A percentile compares a stretch with the other conserved stretches of the same genome.
Conservation (phyloP, 2,888 invertebrate genomes). For the Amaurobius ferox region DNA sequence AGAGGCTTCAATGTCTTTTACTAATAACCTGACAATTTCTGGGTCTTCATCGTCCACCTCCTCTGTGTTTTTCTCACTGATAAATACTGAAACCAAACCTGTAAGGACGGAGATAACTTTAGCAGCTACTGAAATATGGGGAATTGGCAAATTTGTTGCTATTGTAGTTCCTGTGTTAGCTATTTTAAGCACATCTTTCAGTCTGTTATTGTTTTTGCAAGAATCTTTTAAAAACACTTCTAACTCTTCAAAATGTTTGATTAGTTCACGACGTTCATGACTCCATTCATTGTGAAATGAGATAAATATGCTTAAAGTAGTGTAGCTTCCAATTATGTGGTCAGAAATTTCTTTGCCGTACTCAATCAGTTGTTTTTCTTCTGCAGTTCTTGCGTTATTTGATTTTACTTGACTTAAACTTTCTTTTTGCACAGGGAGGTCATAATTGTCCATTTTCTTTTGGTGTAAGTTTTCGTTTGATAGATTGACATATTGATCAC, state of each 20-base stretch:
- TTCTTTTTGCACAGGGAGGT: too few species aligned
- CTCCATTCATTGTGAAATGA: slow-evolving; percentile 23
- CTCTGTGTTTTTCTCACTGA: neutral
- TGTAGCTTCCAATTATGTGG: slow-evolving; percentile 23
- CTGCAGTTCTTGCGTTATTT: too few species aligned
- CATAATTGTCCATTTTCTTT: too few species aligned
- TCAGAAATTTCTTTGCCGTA: slow-evolving; percentile 37
- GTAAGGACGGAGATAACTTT: slow-evolving; percentile 9
- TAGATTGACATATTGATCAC: too few species aligned
- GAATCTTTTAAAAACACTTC: neutral
- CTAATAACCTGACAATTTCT: neutral
- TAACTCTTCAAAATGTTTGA: slow-evolving; percentile 17
- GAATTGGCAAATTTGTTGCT: neutral
- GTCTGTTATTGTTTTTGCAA: neutral
- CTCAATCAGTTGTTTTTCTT: too few species aligned
- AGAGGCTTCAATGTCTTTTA: slow-evolving; percentile 17
- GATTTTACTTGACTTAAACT: too few species aligned
- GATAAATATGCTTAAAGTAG: neutral
- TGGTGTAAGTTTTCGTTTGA: too few species aligned
- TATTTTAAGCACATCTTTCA: neutral
- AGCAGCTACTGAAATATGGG: neutral
- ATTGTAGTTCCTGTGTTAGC: neutral
- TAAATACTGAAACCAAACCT: neutral
- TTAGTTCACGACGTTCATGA: neutral
- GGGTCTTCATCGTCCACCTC: neutral